These are phyloP conservation scores for Stictonetta naevosa DNA, from an alignment of 2,113 vertebrate genomes.

Conservation along the genomic window DNA sequence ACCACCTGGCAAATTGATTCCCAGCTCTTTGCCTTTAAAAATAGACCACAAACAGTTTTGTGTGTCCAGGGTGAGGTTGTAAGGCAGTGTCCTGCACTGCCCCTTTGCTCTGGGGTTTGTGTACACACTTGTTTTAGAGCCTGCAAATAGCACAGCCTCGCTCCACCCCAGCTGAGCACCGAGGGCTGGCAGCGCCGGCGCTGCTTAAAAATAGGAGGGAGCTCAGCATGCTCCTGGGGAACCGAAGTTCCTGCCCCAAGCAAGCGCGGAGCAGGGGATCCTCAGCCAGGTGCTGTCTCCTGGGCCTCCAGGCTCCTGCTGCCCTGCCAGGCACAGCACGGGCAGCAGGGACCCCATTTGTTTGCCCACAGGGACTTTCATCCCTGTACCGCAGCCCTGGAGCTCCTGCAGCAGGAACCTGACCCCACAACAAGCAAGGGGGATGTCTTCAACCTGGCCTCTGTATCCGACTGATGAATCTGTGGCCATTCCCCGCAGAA, in stretches of 20 bases:
- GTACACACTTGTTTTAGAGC: not conserved
- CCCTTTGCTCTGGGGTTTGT: not conserved
- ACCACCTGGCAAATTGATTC: not conserved
- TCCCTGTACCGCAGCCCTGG: not conserved
- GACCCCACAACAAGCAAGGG: not conserved
- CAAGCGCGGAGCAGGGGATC: not conserved
- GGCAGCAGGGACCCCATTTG: not conserved
- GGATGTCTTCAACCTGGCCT: not conserved
- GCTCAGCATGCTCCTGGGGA: not conserved
- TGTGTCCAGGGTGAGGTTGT: not conserved
- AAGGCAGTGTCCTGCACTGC: not conserved
- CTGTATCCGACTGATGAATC: not conserved
- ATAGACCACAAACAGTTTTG: not conserved
- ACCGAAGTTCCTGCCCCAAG: not conserved
- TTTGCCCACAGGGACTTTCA: not conserved
- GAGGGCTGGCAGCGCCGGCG: not conserved
- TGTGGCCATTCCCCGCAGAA: not conserved
- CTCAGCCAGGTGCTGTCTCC: not conserved
- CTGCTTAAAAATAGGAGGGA: constrained; percentile 32
- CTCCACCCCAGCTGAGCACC: not conserved
- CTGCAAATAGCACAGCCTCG: not conserved
- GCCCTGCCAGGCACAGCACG: not conserved
- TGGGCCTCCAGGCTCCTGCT: not conserved
- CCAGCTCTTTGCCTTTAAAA: constrained; percentile 33
- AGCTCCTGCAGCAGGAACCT: not conserved